Evolutionary conservation across 2,113 vertebrate species (phyloP).

Genomic region (Hypanus sabinus): DNA sequence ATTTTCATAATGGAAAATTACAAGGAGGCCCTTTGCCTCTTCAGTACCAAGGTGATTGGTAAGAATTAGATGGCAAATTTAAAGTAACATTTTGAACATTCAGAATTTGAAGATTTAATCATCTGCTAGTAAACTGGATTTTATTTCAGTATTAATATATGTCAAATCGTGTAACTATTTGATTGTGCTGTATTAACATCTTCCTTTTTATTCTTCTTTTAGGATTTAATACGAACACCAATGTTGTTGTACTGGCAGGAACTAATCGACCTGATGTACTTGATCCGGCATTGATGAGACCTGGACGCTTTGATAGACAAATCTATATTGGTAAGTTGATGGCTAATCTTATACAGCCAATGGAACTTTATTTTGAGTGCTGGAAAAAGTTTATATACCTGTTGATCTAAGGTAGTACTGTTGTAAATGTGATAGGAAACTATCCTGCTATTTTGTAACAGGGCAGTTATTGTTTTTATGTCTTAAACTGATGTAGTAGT

Average conservation of each 20-base stretch:
- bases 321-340: conserved; percentile 58
- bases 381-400: no score
- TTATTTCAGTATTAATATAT: neutral
- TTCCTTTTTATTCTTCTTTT: neutral
- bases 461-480: neutral
- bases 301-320: conserved; percentile 67
- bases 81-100: neutral
- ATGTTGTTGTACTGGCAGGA: conserved; percentile 63
- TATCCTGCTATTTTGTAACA: neutral
- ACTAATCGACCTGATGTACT: conserved; percentile 65
- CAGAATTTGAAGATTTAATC: neutral
- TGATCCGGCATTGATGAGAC: conserved; percentile 63
- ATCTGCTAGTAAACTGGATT: neutral
- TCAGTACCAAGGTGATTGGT: neutral
- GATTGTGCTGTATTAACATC: neutral
- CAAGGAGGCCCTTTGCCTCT: neutral
- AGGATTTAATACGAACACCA: conserved; percentile 68
- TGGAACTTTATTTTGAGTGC: neutral
- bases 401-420: neutral
- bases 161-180: neutral
- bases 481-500: neutral
- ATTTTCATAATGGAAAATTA: neutral
- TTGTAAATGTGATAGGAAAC: no score
- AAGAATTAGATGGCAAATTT: neutral
- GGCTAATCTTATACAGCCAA: neutral